Evolutionary conservation across 2,888 invertebrate species (phyloP).

Genomic region (Heteromurus nitidus): DNA sequence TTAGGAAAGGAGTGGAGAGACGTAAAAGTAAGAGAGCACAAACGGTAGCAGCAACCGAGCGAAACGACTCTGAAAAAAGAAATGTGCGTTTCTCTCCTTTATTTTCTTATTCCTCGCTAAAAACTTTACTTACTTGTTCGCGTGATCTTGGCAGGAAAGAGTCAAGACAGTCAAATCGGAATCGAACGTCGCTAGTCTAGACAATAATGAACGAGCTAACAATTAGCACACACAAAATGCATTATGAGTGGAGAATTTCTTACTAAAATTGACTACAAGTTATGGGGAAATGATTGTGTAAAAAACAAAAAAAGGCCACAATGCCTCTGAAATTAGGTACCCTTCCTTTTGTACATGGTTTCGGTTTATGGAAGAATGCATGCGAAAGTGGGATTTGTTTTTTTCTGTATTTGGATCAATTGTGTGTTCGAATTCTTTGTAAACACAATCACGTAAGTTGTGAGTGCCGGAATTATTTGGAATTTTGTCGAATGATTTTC

Average conservation of each 20-base stretch:
- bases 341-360: no score
- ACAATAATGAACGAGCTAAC: constrained; percentile 65
- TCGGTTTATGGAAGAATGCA: no score
- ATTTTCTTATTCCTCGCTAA: not conserved
- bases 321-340: constrained; percentile 30
- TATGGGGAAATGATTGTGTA: constrained; percentile 51
- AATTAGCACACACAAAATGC: constrained; percentile 62
- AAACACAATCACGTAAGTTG: not conserved
- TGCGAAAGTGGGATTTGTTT: not conserved
- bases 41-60: constrained; percentile 44
- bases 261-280: constrained; percentile 58
- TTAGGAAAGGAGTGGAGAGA: no score
- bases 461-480: constrained; percentile 35
- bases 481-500: constrained; percentile 41
- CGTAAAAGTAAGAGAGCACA: no score
- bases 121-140: constrained; percentile 40
- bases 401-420: not conserved
- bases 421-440: not conserved
- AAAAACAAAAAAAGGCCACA: constrained; percentile 1
- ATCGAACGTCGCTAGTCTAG: constrained; percentile 65
- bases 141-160: constrained; percentile 62
- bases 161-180: constrained; percentile 63
- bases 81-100: not conserved
- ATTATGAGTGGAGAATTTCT: constrained; percentile 43
- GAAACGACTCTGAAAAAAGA: constrained; percentile 32